Evolutionary conservation across 2,113 vertebrate species (phyloP).

Genomic region (Nyctereutes procyonoides): DNA sequence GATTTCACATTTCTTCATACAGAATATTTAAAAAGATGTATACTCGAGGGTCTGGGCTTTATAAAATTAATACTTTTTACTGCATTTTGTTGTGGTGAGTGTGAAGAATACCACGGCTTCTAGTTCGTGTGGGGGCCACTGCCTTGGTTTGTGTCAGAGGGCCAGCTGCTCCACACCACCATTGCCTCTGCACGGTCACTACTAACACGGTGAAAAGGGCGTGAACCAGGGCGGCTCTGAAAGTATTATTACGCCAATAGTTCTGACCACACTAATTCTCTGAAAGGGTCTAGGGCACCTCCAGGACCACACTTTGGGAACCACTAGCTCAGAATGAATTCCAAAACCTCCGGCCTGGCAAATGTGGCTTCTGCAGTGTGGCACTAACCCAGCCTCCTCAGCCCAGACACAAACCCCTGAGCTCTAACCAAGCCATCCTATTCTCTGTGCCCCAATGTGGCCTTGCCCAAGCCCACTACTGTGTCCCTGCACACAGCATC

Average conservation of each 20-base stretch:
- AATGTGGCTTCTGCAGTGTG: neutral
- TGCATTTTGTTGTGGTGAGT: neutral
- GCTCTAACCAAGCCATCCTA: neutral
- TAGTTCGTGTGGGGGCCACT: accelerated
- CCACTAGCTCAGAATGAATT: neutral
- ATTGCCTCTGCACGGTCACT: accelerated
- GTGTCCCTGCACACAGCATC: neutral
- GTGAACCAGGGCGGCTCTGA: neutral
- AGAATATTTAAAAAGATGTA: neutral
- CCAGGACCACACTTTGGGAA: neutral
- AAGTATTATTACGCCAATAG: neutral
- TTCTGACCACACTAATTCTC: neutral
- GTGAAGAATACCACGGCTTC: neutral
- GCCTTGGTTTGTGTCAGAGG: too few relatives aligned
- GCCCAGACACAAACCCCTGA: neutral
- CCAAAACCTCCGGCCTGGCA: neutral
- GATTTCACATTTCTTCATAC: neutral
- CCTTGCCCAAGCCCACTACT: neutral
- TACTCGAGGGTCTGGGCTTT: neutral
- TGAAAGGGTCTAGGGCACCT: neutral
- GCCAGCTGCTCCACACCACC: too few relatives aligned
- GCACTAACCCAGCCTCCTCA: neutral
- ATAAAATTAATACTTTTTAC: neutral
- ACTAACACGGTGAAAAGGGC: neutral
- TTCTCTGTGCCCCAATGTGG: neutral